Percentiles rank a stretch among this genome's conserved stretches.
These are phyloP conservation scores for Dryadula phaetusa DNA, from an alignment of 2,888 invertebrate genomes.

Conservation along the genomic window DNA sequence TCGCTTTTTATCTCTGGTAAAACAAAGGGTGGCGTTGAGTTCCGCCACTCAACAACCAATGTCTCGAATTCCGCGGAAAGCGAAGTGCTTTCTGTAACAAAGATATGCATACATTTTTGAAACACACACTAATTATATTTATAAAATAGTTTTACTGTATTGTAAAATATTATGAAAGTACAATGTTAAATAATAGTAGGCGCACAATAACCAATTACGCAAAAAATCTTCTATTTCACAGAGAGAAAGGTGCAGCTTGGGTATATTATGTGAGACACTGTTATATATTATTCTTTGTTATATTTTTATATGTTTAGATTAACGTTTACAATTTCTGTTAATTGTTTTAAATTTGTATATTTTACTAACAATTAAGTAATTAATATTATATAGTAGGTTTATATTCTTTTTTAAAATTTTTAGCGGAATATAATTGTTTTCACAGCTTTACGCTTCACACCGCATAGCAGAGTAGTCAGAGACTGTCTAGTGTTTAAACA, in stretches of 20 bases:
- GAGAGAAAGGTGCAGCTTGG: conserved; percentile 37
- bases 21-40: too few species aligned
- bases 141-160: not conserved
- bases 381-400: not conserved
- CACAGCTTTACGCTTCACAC: too few species aligned
- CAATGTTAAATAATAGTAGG: conserved; percentile 20
- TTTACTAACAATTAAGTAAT: not conserved
- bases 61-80: too few species aligned
- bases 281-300: conserved; percentile 38
- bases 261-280: conserved; percentile 20
- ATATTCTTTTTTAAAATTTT: too few species aligned
- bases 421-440: too few species aligned
- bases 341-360: not conserved
- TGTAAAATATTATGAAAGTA: conserved; percentile 10
- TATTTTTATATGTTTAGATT: conserved; percentile 6
- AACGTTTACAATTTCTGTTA: not conserved
- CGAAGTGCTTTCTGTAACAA: too few species aligned
- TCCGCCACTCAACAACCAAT: too few species aligned
- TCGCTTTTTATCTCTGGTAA: too few species aligned
- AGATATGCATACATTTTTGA: not conserved
- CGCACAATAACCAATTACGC: conserved; percentile 32
- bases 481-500: too few species aligned
- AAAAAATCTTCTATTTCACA: conserved; percentile 30
- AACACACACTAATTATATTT: not conserved
- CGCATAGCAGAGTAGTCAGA: too few species aligned